Percentiles rank a stretch among this genome's conserved stretches.
These are phyloP conservation scores for Oedothorax gibbosus DNA, from an alignment of 1,140 invertebrate species.

Conservation along the genomic window DNA sequence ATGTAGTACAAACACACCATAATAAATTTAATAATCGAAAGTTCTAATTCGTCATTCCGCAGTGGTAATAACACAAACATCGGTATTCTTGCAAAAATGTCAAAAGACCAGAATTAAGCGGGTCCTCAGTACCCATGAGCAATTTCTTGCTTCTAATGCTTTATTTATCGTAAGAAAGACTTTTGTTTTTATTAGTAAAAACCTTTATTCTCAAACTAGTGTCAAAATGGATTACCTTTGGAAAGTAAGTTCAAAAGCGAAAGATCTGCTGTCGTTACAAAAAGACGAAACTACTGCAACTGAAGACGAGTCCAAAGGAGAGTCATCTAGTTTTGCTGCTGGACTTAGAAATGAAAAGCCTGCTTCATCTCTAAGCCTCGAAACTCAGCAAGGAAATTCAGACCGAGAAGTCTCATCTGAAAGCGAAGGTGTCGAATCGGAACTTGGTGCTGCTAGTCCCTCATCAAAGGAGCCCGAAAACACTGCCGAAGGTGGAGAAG, in stretches of 20 bases:
- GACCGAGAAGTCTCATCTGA: constrained; percentile 48
- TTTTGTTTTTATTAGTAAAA: no score
- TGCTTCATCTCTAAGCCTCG: constrained; percentile 37
- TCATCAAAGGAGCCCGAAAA: constrained; percentile 29
- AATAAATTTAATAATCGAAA: no score
- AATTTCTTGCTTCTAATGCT: no score
- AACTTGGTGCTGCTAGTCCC: constrained; percentile 41
- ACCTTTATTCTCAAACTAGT: neutral
- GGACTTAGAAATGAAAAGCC: constrained; percentile 46
- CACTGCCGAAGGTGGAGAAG: constrained; percentile 33
- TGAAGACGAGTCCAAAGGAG: constrained; percentile 9
- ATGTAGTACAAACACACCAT: no score
- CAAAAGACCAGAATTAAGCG: no score
- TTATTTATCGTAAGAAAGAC: no score
- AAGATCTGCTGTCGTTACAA: constrained; percentile 49
- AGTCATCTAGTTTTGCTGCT: constrained; percentile 25
- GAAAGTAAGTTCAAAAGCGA: constrained; percentile 60
- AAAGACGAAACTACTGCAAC: constrained; percentile 41
- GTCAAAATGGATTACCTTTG: constrained; percentile 52
- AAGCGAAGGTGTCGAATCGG: constrained; percentile 45
- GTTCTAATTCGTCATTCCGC: no score
- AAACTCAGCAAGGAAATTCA: constrained; percentile 48
- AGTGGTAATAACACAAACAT: no score
- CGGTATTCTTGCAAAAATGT: no score
- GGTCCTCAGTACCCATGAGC: no score